Percentiles rank a stretch among this genome's conserved stretches.
Evolutionary conservation across 2,888 invertebrate genomes (phyloP).

Genomic region (Embidobia sp.): DNA sequence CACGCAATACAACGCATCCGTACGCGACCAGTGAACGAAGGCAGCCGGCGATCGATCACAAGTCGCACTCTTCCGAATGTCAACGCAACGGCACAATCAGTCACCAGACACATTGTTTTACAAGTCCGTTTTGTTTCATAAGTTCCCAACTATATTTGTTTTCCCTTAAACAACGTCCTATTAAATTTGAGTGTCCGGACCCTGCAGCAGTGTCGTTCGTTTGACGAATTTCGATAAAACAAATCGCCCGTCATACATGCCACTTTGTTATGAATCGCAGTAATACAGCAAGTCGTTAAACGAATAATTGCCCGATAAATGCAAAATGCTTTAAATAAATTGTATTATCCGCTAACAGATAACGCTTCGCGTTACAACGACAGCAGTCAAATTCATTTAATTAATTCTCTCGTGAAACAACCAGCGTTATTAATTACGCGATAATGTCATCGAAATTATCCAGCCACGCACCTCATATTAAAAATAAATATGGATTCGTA

Average conservation of each 20-base stretch:
- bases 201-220: no score
- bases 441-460: no score
- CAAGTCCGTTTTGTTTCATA: slow-evolving; percentile 29
- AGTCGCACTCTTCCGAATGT: slow-evolving; percentile 70
- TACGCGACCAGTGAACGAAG: slow-evolving; percentile 60
- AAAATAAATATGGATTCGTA: no score
- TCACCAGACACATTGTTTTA: slow-evolving; percentile 48
- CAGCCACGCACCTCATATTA: no score
- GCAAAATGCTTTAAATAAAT: slow-evolving; percentile 21
- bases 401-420: background rate
- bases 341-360: slow-evolving; percentile 2
- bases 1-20: slow-evolving; percentile 68
- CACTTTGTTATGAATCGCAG: slow-evolving; percentile 5
- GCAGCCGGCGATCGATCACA: slow-evolving; percentile 75
- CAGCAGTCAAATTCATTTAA: slow-evolving; percentile 7
- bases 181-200: slow-evolving; percentile 1
- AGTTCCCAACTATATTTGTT: slow-evolving; percentile 19
- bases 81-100: slow-evolving; percentile 53
- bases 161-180: slow-evolving; percentile 9
- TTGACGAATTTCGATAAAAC: background rate
- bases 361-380: background rate
- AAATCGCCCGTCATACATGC: background rate
- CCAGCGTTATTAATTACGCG: slow-evolving; percentile 19
- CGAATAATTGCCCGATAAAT: background rate
- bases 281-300: background rate